A percentile compares a stretch with the other conserved stretches of the same genome.
Conservation (phyloP, 2,113 vertebrate genomes). For the Saguinus midas region DNA sequence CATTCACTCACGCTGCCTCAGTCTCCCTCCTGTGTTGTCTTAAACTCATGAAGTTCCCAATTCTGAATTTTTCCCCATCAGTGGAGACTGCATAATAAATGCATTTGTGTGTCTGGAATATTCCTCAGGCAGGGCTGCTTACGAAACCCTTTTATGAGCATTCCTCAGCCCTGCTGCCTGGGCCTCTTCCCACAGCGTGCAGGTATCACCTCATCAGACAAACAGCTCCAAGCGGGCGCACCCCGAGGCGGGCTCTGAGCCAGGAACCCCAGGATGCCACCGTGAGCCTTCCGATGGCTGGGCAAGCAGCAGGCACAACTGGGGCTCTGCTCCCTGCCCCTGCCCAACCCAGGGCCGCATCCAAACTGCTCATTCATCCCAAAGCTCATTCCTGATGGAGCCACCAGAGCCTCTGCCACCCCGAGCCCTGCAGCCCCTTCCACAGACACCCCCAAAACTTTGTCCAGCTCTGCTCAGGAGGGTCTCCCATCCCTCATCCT, state of each 20-base stretch:
- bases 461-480: not conserved
- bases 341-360: not conserved
- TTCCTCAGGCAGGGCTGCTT: accelerated
- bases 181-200: not conserved
- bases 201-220: not conserved
- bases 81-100: accelerated
- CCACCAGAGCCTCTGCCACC: accelerated
- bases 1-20: accelerated
- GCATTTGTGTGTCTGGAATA: not conserved
- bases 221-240: not conserved
- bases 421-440: not conserved
- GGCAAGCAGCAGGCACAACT: not conserved
- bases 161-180: not conserved
- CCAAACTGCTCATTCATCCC: not conserved
- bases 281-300: accelerated
- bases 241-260: not conserved
- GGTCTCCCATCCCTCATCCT: not conserved
- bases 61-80: not conserved
- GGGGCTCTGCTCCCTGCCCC: not conserved
- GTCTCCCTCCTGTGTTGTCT: not conserved
- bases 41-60: not conserved
- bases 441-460: too few relatives aligned
- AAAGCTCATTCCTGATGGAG: not conserved
- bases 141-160: accelerated
- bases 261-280: not conserved